Evolutionary conservation across 2,888 invertebrate genomes (phyloP).

Genomic region (Lepidocyrtoides sp.): DNA sequence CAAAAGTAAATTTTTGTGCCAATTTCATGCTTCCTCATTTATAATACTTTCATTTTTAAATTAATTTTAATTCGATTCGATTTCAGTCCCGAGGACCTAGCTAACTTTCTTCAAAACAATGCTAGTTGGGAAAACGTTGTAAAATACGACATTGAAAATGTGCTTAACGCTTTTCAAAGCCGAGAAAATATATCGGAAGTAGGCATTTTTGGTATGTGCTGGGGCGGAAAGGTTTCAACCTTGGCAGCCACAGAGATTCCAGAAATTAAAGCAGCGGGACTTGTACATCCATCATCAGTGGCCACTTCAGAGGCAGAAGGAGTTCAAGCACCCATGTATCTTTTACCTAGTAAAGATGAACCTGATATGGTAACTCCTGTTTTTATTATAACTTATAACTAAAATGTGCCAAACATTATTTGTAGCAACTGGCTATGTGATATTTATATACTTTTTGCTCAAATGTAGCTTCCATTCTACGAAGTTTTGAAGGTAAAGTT

Average conservation of each 20-base stretch:
- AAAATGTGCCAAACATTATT: too few species aligned
- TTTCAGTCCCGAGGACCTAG: neutral
- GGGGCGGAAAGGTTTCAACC: constrained; percentile 72
- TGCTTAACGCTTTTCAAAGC: constrained; percentile 77
- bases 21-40: too few species aligned
- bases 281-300: constrained; percentile 80
- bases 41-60: too few species aligned
- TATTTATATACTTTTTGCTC: too few species aligned
- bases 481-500: constrained; percentile 79
- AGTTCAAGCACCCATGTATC: constrained; percentile 72
- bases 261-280: constrained; percentile 75
- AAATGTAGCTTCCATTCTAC: constrained; percentile 61
- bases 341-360: constrained; percentile 79
- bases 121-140: constrained; percentile 77
- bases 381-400: too few species aligned
- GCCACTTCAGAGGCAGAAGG: constrained; percentile 68
- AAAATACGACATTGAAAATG: constrained; percentile 67
- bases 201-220: constrained; percentile 72
- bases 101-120: constrained; percentile 52
- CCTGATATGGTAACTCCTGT: constrained; percentile 69
- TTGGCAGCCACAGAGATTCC: constrained; percentile 49
- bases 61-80: neutral
- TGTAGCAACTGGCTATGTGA: too few species aligned
- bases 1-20: too few species aligned
- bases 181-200: constrained; percentile 1